phyloP scores from a whole-genome alignment of 2,888 invertebrate genomes.

The Julus scandinavius region DNA sequence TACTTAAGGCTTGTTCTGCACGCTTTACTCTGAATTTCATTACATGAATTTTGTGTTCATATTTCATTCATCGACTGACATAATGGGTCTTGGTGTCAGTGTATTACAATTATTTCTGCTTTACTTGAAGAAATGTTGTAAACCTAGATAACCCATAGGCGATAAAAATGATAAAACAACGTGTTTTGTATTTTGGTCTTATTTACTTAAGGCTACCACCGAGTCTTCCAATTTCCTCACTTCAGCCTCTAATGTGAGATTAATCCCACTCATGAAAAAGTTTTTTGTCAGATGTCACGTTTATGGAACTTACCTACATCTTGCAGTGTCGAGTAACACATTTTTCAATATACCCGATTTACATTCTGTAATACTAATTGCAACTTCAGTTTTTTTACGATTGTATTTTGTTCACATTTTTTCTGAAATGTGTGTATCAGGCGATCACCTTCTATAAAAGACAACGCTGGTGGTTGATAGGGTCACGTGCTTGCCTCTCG shows the following conservation, averaged over 20 bases:
- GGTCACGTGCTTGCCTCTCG: too few species aligned
- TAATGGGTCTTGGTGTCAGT: background rate
- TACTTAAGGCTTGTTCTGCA: background rate
- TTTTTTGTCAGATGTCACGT: background rate
- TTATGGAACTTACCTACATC: too few species aligned
- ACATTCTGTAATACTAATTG: too few species aligned
- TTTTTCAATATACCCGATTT: too few species aligned
- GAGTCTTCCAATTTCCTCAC: background rate
- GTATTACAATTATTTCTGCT: background rate
- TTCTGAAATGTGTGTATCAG: too few species aligned
- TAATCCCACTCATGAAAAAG: background rate
- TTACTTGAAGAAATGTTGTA: conserved; percentile 7
- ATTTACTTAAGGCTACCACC: too few species aligned
- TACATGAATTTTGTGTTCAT: background rate
- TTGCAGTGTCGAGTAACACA: too few species aligned
- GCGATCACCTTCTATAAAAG: too few species aligned
- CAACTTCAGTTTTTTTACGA: too few species aligned
- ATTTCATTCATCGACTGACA: background rate
- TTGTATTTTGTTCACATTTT: too few species aligned
- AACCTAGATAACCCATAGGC: background rate
- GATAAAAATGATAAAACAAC: background rate
- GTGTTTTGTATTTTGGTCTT: background rate
- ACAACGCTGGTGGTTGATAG: too few species aligned
- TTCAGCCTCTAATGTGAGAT: too few species aligned
- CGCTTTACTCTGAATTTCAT: background rate